A percentile compares a stretch with the other conserved stretches of the same genome.
Evolutionary conservation across 1,140 invertebrate genomes (phyloP).

Genomic region (Drosophila novamexicana): DNA sequence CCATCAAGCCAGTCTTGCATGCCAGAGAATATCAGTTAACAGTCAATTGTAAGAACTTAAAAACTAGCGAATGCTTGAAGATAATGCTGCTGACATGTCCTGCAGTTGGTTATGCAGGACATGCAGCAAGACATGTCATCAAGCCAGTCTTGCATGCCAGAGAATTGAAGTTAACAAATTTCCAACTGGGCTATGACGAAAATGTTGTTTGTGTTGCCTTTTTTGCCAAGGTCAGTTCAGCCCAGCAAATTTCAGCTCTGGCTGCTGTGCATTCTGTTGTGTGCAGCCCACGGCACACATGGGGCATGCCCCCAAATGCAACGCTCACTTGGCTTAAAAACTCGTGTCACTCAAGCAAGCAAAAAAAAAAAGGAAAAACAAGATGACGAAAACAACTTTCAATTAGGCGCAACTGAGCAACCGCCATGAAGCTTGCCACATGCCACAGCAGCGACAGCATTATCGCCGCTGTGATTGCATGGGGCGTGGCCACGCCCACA

Average conservation of each 20-base stretch:
- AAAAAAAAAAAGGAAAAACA: background rate
- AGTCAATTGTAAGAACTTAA: no score
- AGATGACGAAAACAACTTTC: conserved; percentile 12
- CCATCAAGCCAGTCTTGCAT: background rate
- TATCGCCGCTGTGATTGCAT: conserved; percentile 10
- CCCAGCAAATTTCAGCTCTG: conserved; percentile 16
- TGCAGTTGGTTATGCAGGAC: background rate
- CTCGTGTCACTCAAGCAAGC: conserved; percentile 7
- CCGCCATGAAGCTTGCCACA: conserved; percentile 2
- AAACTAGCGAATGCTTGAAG: background rate
- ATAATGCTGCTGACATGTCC: background rate
- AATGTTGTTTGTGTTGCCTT: background rate
- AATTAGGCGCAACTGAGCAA: conserved; percentile 15
- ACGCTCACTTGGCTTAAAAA: conserved; percentile 14
- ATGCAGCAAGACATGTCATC: background rate
- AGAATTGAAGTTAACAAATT: background rate
- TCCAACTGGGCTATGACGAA: background rate
- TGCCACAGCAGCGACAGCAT: conserved; percentile 2
- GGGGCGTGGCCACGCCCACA: conserved; percentile 13
- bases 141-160: background rate
- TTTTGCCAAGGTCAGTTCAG: conserved; percentile 40
- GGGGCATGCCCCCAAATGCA: conserved; percentile 1
- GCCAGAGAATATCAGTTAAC: background rate
- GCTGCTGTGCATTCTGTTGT: conserved; percentile 20
- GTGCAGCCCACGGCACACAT: conserved; percentile 6